A percentile compares a stretch with the other conserved stretches of the same genome.
phyloP scores from a whole-genome alignment of 2,113 vertebrate species.

The Takifugu flavidus region DNA sequence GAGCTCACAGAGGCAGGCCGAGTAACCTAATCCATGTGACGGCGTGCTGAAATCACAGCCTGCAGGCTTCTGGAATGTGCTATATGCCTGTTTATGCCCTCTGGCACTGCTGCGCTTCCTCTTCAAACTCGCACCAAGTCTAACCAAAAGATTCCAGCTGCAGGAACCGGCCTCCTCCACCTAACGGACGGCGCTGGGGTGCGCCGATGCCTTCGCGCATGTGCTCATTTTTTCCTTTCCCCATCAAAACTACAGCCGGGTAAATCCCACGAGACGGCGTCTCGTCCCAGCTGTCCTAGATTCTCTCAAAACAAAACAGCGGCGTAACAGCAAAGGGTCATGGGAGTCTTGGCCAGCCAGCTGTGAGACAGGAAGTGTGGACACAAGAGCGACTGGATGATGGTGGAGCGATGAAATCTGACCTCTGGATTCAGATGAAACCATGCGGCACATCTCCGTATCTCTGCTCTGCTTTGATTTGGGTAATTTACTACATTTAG shows the following conservation, averaged over 20 bases:
- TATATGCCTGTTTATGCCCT: conserved; percentile 61
- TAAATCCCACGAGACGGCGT: conserved; percentile 45
- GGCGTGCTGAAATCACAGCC: conserved; percentile 74
- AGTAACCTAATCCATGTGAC: conserved; percentile 75
- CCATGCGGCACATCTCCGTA: conserved; percentile 26
- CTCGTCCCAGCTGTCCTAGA: conserved; percentile 58
- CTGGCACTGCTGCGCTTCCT: conserved; percentile 58
- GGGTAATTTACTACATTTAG: conserved; percentile 32
- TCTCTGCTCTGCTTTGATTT: conserved; percentile 34
- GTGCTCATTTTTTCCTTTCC: conserved; percentile 3
- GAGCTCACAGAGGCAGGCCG: conserved; percentile 70
- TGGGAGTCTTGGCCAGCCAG: conserved; percentile 68
- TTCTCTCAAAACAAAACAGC: conserved; percentile 64
- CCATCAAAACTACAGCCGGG: conserved; percentile 15
- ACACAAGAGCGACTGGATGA: conserved; percentile 62
- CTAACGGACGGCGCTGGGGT: conserved; percentile 3
- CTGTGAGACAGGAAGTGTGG: conserved; percentile 72
- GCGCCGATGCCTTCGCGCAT: neutral
- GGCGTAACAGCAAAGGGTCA: conserved; percentile 66
- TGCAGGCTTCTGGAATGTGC: conserved; percentile 71
- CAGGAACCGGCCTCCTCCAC: conserved; percentile 9
- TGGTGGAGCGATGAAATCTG: conserved; percentile 70
- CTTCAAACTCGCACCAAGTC: conserved; percentile 54
- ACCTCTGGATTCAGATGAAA: conserved; percentile 30
- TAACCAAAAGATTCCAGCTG: conserved; percentile 37